A percentile compares a stretch with the other conserved stretches of the same genome.
These are phyloP conservation scores for Crotalus horridus DNA, from an alignment of 2,113 vertebrate genomes.

Conservation along the genomic window DNA sequence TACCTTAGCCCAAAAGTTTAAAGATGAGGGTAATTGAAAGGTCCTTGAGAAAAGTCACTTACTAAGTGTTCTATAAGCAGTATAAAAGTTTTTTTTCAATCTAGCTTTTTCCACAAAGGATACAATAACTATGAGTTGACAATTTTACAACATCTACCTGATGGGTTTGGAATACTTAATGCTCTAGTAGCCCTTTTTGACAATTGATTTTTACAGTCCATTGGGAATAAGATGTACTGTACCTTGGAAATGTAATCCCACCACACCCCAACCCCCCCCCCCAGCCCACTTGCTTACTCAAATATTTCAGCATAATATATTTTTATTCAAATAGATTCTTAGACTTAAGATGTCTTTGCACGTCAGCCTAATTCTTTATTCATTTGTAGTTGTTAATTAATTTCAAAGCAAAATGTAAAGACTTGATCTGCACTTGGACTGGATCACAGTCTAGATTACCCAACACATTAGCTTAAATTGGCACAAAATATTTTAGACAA, in stretches of 20 bases:
- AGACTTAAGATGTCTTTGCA: neutral
- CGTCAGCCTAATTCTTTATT: neutral
- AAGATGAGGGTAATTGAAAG: neutral
- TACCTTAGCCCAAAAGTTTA: neutral
- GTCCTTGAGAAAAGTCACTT: neutral
- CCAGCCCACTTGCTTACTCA: neutral
- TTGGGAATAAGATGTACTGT: neutral
- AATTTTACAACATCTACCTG: neutral
- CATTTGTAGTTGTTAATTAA: neutral
- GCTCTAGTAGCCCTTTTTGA: neutral
- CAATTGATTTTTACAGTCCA: neutral
- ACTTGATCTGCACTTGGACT: neutral
- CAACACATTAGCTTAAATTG: accelerated
- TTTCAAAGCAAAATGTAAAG: neutral
- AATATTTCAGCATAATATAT: neutral
- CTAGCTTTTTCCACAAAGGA: neutral
- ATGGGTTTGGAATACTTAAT: neutral
- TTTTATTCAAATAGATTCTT: neutral
- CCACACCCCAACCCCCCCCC: neutral
- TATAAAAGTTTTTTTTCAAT: neutral
- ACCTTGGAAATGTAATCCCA: neutral
- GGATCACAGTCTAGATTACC: neutral
- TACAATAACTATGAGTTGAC: neutral
- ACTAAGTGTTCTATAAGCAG: neutral
- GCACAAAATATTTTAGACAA: neutral